These are phyloP conservation scores for Bombus confusus DNA, from an alignment of 1,140 invertebrate species.

Conservation along the genomic window DNA sequence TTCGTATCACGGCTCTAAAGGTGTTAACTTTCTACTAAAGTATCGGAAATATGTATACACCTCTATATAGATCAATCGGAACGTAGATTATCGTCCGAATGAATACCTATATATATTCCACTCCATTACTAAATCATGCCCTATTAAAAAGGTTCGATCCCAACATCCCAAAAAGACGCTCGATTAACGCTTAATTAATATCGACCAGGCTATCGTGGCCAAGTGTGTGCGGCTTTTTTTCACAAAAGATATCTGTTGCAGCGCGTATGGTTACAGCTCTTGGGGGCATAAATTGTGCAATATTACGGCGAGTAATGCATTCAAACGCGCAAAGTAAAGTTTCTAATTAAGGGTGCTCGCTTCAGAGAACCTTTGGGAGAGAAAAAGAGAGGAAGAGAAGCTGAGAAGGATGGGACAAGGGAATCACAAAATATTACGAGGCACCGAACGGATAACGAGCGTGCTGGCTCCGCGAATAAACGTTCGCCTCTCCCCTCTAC, in stretches of 20 bases:
- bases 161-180: background rate
- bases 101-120: background rate
- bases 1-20: no score
- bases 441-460: slow-evolving; percentile 65
- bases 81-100: no score
- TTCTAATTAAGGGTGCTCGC: slow-evolving; percentile 66
- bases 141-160: background rate
- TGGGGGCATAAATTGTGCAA: slow-evolving; percentile 66
- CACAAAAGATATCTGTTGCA: background rate
- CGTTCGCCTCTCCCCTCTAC: slow-evolving; percentile 19
- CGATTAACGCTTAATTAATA: slow-evolving; percentile 33
- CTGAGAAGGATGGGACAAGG: background rate
- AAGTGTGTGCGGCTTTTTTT: background rate
- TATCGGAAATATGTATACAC: no score
- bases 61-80: no score
- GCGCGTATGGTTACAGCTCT: background rate
- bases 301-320: slow-evolving; percentile 64
- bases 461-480: slow-evolving; percentile 62
- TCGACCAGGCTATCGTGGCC: background rate
- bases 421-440: slow-evolving; percentile 68
- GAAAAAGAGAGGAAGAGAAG: background rate
- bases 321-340: slow-evolving; percentile 66
- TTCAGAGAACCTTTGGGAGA: background rate
- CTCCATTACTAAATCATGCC: background rate
- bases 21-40: no score